phyloP scores from a whole-genome alignment of 2,113 vertebrate species.

The Stigmatopora nigra region DNA sequence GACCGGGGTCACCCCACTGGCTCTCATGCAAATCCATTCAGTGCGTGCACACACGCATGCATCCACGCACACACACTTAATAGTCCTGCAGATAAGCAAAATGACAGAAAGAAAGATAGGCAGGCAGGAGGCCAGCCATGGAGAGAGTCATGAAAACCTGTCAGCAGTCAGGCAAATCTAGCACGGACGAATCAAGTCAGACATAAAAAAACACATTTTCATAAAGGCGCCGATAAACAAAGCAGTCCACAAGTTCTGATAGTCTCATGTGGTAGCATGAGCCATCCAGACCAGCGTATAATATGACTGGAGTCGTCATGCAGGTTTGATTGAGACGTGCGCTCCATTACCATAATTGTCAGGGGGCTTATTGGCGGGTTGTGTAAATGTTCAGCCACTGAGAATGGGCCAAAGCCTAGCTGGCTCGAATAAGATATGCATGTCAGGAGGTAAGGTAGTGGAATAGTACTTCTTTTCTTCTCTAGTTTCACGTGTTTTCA shows the following conservation, averaged over 20 bases:
- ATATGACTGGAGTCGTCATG: background rate
- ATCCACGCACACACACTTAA: conserved; percentile 35
- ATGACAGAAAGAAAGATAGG: conserved; percentile 33
- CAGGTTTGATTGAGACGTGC: background rate
- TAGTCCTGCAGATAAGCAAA: conserved; percentile 54
- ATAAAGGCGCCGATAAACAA: conserved; percentile 6
- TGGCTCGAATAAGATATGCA: conserved; percentile 1
- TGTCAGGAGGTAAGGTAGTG: conserved; percentile 1
- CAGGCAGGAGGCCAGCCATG: conserved; percentile 12
- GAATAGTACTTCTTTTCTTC: background rate
- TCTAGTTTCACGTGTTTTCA: background rate
- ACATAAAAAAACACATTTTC: conserved; percentile 5
- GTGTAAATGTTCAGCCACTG: conserved; percentile 4
- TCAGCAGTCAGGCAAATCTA: conserved; percentile 7
- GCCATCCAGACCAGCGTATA: background rate
- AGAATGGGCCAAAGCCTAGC: background rate
- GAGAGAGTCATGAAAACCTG: conserved; percentile 19
- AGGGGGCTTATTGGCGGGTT: conserved; percentile 1
- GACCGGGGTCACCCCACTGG: conserved; percentile 64
- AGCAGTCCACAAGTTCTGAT: background rate
- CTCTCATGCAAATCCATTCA: conserved; percentile 72
- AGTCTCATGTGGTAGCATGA: conserved; percentile 11
- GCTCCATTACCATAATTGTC: background rate
- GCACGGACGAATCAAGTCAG: conserved; percentile 8
- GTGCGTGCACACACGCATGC: conserved; percentile 27